Evolutionary conservation across 1,140 invertebrate species (phyloP).

Genomic region (Lordiphosa collinella): DNA sequence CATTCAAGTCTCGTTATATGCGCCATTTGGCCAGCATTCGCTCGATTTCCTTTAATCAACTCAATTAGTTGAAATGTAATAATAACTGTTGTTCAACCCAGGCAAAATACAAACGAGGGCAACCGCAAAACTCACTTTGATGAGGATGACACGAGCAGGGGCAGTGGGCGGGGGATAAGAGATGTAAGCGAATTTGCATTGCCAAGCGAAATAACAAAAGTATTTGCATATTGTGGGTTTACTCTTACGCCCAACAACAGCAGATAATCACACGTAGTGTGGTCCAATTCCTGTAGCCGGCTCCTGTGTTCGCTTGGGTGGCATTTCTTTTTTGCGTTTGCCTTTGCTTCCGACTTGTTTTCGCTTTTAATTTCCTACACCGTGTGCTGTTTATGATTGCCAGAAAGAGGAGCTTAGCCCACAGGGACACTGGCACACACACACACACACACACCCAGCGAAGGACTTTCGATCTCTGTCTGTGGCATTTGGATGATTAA

Average conservation of each 20-base stretch:
- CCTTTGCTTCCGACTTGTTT: conserved; percentile 30
- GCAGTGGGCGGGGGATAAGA: neutral
- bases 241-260: conserved; percentile 22
- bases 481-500: conserved; percentile 76
- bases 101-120: conserved; percentile 45
- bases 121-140: conserved; percentile 47
- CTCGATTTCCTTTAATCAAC: conserved; percentile 68
- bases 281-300: neutral
- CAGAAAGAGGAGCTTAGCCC: conserved; percentile 34
- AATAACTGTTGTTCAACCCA: conserved; percentile 53
- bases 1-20: conserved; percentile 47
- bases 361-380: conserved; percentile 70
- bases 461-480: conserved; percentile 71
- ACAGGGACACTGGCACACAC: conserved; percentile 1
- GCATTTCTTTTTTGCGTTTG: conserved; percentile 17
- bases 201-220: conserved; percentile 36
- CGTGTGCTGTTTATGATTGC: conserved; percentile 62
- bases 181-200: conserved; percentile 53
- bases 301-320: conserved; percentile 17
- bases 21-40: conserved; percentile 18
- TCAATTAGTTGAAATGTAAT: conserved; percentile 70
- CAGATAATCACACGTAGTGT: conserved; percentile 59
- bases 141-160: neutral
- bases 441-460: neutral
- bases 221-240: conserved; percentile 69